Percentiles rank a stretch among this genome's conserved stretches.
phyloP scores from a whole-genome alignment of 2,113 vertebrate genomes.

The Peromyscus polionotus region DNA sequence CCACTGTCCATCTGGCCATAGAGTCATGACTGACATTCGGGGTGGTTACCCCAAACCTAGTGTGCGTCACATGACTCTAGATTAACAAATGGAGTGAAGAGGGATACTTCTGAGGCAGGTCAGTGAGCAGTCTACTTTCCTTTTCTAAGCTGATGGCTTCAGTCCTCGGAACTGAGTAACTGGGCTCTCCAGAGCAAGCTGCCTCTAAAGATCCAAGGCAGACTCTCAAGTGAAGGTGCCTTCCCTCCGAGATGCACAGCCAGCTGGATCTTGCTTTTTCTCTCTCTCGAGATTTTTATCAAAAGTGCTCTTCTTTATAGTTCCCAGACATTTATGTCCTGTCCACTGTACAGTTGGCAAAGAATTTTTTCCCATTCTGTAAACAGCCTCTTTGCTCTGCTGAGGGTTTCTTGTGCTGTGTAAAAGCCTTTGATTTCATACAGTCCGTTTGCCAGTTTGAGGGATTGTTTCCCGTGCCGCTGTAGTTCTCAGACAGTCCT shows the following conservation, averaged over 20 bases:
- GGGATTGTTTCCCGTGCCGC: not conserved
- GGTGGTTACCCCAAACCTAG: not conserved
- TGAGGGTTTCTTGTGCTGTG: not conserved
- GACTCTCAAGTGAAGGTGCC: not conserved
- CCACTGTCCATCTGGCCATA: not conserved
- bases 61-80: not conserved
- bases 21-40: not conserved
- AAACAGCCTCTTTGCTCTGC: not conserved
- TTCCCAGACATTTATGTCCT: not conserved
- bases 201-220: constrained; percentile 5
- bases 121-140: not conserved
- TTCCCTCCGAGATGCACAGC: not conserved
- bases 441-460: not conserved
- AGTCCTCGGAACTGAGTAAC: not conserved
- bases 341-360: not conserved
- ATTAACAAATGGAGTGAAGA: not conserved
- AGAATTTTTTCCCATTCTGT: not conserved
- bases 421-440: not conserved
- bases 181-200: constrained; percentile 1
- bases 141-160: constrained; percentile 47
- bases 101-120: not conserved
- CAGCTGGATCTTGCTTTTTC: not conserved
- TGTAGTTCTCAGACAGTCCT: not conserved
- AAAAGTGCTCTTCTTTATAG: not conserved
- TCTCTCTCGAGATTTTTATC: not conserved